These are phyloP conservation scores for Anser cygnoides DNA, from an alignment of 2,113 vertebrate genomes.

Conservation along the genomic window DNA sequence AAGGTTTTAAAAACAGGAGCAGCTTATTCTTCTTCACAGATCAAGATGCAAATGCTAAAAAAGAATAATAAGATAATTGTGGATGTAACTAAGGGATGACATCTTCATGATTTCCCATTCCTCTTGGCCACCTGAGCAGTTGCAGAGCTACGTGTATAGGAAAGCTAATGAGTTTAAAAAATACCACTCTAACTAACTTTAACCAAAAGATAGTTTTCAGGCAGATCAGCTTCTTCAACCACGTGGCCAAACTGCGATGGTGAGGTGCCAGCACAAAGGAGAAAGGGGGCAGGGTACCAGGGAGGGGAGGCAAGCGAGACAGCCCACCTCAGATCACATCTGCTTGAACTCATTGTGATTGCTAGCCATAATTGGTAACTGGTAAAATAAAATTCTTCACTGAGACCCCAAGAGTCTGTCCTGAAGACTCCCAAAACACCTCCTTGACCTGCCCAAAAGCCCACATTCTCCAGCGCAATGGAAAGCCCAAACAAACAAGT, in stretches of 20 bases:
- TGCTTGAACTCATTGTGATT: background rate
- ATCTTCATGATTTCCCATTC: background rate
- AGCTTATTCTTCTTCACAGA: background rate
- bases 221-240: background rate
- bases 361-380: no score
- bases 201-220: background rate
- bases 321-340: background rate
- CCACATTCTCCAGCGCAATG: no score
- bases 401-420: no score
- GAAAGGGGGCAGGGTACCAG: background rate
- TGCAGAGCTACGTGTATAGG: background rate
- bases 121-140: background rate
- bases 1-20: background rate
- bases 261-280: no score
- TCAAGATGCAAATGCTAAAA: background rate
- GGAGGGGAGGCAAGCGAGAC: background rate
- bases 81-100: background rate
- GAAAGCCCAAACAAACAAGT: no score
- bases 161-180: background rate
- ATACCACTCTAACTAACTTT: background rate
- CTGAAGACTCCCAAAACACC: no score
- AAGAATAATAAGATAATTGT: background rate
- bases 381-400: no score
- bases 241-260: background rate
- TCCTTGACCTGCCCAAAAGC: no score